Conservation (phyloP, 1,140 invertebrate genomes). For the Olivierus martensii region DNA sequence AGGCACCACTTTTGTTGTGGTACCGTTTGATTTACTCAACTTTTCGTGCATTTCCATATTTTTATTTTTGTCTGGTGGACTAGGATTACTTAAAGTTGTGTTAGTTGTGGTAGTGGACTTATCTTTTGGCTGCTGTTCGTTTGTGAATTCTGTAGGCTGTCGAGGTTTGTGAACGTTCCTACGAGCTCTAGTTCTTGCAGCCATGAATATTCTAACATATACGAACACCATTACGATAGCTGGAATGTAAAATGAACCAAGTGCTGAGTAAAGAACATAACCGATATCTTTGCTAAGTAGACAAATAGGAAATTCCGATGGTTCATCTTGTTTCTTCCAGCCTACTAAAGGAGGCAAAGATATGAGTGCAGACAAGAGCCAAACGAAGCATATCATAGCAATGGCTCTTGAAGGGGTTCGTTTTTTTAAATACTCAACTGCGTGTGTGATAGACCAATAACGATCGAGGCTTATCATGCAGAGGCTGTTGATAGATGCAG, state of each 20-base stretch:
- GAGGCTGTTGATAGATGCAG: conserved; percentile 90
- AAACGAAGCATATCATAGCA: conserved; percentile 88
- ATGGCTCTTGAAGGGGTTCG: conserved; percentile 78
- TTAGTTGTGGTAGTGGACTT: conserved; percentile 21
- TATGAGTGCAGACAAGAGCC: conserved; percentile 87
- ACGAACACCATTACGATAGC: conserved; percentile 98
- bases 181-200: conserved; percentile 75
- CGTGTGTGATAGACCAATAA: conserved; percentile 94
- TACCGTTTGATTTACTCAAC: background rate
- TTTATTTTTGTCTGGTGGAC: conserved; percentile 18
- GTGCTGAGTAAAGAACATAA: conserved; percentile 93
- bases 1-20: background rate
- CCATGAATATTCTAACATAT: conserved; percentile 95
- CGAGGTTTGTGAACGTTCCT: conserved; percentile 27
- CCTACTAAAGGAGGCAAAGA: conserved; percentile 92
- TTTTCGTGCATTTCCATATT: background rate
- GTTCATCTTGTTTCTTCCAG: conserved; percentile 57
- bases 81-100: conserved; percentile 24
- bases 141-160: conserved; percentile 8
- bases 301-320: conserved; percentile 20
- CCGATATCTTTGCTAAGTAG: conserved; percentile 75
- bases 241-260: conserved; percentile 96
- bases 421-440: conserved; percentile 88
- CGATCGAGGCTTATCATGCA: conserved; percentile 89
- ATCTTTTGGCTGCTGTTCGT: conserved; percentile 14